Base-by-base conservation (phyloP, 2,797 vertebrate genomes). In the Tokudaia muenninki region DNA sequence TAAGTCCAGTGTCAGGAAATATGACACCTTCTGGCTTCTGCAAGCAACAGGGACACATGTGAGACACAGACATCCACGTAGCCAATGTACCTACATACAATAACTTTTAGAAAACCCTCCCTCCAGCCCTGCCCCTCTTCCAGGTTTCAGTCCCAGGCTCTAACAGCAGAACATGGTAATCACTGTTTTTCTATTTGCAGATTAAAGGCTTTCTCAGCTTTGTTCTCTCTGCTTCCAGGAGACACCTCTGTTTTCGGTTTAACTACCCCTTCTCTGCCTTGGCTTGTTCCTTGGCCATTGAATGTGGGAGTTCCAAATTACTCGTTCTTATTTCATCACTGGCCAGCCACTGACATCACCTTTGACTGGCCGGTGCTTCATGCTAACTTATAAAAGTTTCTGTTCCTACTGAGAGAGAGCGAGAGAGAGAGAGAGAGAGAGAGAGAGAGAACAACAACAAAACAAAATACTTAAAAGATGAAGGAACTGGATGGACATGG, bases 331-430 rank as follows among this genome's bases (percentile, higher is more conserved):
- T 16, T n/a, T 8, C 17, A 0, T 16, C 37, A 3, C 1, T 17
- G 2, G 6, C 21, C n/a, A 9, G 29, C n/a, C 6, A 44, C 47
- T 4, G 5, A 50, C 37, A 0, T 8, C 22, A 4, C 47, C 74
- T 74, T 24, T 29, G 16, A 26, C 59, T 61, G 0, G 4, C 16
- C 12, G 0, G 0, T 2, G 16, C 13, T 41, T 14, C 16, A 4
- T 50, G 34, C 34, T 4, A 65, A 79, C 59, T 52, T 61, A 34
- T 41, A 31, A 87, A 47, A 37, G 29, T 65, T 87, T 93, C 31
- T 77, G 0, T 87, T 94, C 24, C 81, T 29, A 41, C 2, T 70
- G 63, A 67, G 65, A 67, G 65, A 67, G 65, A 67, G 65, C 16
- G 65, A 67, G 65, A 70, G 65, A 70, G 65, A 21, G 16, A 70